phyloP scores from a whole-genome alignment of 2,888 invertebrate genomes.

The Isotomurus palustris region DNA sequence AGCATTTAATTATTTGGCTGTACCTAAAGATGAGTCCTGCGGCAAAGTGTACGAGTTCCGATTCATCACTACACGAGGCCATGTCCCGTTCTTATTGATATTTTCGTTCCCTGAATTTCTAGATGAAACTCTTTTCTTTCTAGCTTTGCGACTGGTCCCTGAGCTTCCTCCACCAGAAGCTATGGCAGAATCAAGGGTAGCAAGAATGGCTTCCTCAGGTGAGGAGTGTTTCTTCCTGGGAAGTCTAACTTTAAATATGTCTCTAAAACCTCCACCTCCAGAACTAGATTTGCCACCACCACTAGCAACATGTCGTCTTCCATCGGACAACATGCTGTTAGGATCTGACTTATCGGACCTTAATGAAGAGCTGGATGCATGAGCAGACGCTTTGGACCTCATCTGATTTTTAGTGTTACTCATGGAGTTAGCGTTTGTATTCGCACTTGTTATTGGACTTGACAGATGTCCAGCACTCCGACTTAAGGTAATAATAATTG shows the following conservation, averaged over 20 bases:
- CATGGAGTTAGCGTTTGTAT: constrained; percentile 21
- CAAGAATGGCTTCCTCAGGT: constrained; percentile 43
- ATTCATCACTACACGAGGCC: constrained; percentile 43
- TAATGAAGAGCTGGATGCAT: constrained; percentile 42
- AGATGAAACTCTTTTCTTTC: constrained; percentile 40
- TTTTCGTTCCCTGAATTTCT: constrained; percentile 34
- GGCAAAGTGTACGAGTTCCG: constrained; percentile 44
- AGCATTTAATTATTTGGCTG: constrained; percentile 3
- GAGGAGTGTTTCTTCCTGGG: constrained; percentile 44
- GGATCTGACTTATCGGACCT: constrained; percentile 45
- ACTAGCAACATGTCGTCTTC: constrained; percentile 18
- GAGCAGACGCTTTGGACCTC: constrained; percentile 20
- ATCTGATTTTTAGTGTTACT: constrained; percentile 18
- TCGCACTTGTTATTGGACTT: constrained; percentile 35
- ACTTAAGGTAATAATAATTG: constrained; percentile 44
- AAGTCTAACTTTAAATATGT: constrained; percentile 43
- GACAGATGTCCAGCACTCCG: constrained; percentile 43
- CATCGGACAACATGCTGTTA: constrained; percentile 17
- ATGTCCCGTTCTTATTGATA: constrained; percentile 44
- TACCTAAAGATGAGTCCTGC: constrained; percentile 20
- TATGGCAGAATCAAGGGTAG: constrained; percentile 43
- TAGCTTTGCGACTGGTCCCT: constrained; percentile 29
- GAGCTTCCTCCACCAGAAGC: constrained; percentile 36
- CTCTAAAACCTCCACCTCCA: constrained; percentile 31
- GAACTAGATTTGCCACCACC: constrained; percentile 21